These are phyloP conservation scores for Oegoconia quadripuncta DNA, from an alignment of 2,888 invertebrate species.

Conservation along the genomic window DNA sequence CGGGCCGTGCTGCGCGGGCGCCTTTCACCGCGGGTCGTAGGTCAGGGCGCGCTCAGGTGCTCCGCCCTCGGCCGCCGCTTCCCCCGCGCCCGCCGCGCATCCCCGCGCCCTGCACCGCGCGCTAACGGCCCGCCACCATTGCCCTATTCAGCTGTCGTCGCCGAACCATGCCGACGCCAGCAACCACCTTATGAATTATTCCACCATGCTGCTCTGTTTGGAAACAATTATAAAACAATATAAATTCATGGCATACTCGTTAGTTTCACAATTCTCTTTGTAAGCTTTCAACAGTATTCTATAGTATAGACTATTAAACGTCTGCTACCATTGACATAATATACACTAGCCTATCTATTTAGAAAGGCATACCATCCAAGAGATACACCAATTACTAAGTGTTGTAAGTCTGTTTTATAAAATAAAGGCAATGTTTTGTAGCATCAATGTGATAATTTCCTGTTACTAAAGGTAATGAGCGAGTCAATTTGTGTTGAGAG, in stretches of 20 bases:
- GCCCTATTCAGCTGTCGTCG: conserved; percentile 63
- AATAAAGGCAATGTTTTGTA: conserved; percentile 34
- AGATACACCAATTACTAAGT: not conserved
- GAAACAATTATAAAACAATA: conserved; percentile 75
- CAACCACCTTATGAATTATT: conserved; percentile 74
- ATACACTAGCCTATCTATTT: not conserved
- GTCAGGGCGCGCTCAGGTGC: conserved; percentile 79
- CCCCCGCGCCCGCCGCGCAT: conserved; percentile 26
- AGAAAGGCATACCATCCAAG: not conserved
- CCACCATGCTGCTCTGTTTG: conserved; percentile 58
- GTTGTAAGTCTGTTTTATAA: conserved; percentile 2
- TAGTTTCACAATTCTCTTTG: conserved; percentile 64
- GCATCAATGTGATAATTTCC: conserved; percentile 56
- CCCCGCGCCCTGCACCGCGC: conserved; percentile 33
- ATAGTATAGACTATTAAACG: conserved; percentile 11
- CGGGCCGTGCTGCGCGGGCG: conserved; percentile 49
- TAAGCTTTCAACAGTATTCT: conserved; percentile 46
- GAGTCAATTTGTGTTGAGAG: conserved; percentile 58
- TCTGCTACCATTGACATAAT: not conserved
- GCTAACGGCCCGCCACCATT: conserved; percentile 63
- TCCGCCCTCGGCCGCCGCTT: conserved; percentile 41
- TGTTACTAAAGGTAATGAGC: conserved; percentile 60
- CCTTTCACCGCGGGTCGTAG: conserved; percentile 78
- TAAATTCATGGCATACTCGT: conserved; percentile 62
- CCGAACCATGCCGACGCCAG: conserved; percentile 51